Conservation (phyloP, 2,797 vertebrate genomes). For the Myiothlypis chrysogaster region DNA sequence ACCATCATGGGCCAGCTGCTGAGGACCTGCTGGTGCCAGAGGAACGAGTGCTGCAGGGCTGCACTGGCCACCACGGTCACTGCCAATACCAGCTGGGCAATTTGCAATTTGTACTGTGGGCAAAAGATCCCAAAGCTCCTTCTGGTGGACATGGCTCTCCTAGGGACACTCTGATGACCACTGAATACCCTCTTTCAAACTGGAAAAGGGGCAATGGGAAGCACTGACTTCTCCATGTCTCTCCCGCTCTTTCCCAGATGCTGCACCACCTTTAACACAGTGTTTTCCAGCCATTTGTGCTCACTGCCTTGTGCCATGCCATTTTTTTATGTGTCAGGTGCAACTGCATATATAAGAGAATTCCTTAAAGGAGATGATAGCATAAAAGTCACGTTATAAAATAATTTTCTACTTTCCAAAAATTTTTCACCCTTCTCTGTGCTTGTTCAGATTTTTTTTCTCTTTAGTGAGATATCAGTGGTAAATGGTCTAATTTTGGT, state of each 20-base stretch:
- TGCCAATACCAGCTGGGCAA: rapidly evolving
- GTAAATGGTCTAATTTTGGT: background rate
- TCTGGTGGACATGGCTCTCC: background rate
- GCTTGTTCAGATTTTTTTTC: background rate
- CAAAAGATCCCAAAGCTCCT: background rate
- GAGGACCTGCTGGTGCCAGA: background rate
- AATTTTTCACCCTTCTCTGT: background rate
- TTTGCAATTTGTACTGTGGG: background rate
- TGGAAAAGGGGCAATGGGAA: background rate
- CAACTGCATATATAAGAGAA: background rate
- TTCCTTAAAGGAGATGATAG: background rate
- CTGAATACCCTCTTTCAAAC: background rate
- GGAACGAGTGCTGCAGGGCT: background rate
- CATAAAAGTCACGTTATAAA: background rate
- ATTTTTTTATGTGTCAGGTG: background rate
- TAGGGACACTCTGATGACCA: background rate
- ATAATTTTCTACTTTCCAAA: background rate
- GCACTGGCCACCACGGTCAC: rapidly evolving
- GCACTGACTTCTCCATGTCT: background rate
- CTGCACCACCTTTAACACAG: background rate
- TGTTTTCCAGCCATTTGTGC: background rate
- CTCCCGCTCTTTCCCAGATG: background rate
- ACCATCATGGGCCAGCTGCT: background rate
- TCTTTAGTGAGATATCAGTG: background rate
- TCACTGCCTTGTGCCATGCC: background rate